Conservation (phyloP, 2,888 invertebrate species). For the Troides oblongomaculatus region DNA sequence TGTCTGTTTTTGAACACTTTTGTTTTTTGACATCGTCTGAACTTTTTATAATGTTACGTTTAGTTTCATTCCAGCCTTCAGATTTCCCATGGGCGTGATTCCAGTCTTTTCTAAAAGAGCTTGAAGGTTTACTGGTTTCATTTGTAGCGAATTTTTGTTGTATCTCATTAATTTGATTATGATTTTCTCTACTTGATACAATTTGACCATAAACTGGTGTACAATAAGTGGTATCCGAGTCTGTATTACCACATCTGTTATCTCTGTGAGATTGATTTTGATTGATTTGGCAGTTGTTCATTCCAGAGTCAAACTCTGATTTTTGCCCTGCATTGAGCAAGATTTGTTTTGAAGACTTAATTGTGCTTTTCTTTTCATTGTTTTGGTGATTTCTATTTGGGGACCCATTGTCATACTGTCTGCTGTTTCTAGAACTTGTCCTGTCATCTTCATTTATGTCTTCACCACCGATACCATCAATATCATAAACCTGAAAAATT, state of each 20-base stretch:
- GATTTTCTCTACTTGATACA: constrained; percentile 71
- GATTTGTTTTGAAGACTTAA: constrained; percentile 74
- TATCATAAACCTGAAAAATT: constrained; percentile 69
- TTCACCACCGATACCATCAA: constrained; percentile 70
- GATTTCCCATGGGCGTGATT: constrained; percentile 58
- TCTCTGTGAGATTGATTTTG: constrained; percentile 55
- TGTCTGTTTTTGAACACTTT: constrained; percentile 54
- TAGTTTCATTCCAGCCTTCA: constrained; percentile 70
- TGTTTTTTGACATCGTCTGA: constrained; percentile 52
- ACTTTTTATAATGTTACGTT: constrained; percentile 65
- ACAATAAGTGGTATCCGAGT: constrained; percentile 70
- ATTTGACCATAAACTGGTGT: constrained; percentile 75
- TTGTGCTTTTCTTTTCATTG: constrained; percentile 51
- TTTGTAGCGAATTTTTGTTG: constrained; percentile 65
- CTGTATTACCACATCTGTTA: constrained; percentile 48
- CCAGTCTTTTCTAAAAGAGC: constrained; percentile 69
- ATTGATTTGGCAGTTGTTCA: constrained; percentile 72
- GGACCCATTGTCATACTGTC: constrained; percentile 48
- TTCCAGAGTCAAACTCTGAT: constrained; percentile 74
- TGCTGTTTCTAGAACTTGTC: constrained; percentile 43
- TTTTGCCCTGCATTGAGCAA: constrained; percentile 73
- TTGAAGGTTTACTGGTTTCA: constrained; percentile 65
- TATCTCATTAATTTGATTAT: constrained; percentile 74
- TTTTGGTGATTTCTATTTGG: constrained; percentile 45
- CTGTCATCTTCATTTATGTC: constrained; percentile 65